A percentile compares a stretch with the other conserved stretches of the same genome.
phyloP scores from a whole-genome alignment of 1,140 invertebrate species.

The Drosophila neocordata region DNA sequence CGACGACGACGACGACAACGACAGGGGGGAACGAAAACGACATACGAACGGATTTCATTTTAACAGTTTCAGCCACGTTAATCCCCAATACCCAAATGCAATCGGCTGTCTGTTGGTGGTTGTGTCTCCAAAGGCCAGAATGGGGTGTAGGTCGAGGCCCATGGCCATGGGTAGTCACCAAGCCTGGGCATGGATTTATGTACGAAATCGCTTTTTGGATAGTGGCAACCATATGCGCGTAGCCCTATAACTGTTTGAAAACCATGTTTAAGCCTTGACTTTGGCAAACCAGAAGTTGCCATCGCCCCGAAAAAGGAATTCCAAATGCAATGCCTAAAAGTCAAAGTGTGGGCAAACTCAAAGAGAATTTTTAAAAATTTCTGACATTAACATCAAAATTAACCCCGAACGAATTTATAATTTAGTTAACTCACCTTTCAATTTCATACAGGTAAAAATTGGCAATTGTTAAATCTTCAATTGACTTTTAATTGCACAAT shows the following conservation, averaged over 20 bases:
- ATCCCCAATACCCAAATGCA: conserved; percentile 81
- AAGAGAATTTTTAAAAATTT: not conserved
- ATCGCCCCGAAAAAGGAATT: not conserved
- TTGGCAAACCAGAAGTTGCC: conserved; percentile 4
- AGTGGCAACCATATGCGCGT: not conserved
- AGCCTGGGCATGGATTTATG: conserved; percentile 55
- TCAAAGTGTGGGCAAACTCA: not conserved
- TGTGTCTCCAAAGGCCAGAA: conserved; percentile 54
- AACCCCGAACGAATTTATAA: not conserved
- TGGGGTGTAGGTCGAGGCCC: not conserved
- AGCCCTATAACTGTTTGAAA: conserved; percentile 30
- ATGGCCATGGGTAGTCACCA: conserved; percentile 12
- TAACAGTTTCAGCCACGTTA: conserved; percentile 78
- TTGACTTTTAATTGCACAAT: conserved; percentile 68
- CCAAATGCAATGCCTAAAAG: not conserved
- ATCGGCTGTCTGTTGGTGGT: conserved; percentile 64
- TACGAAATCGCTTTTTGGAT: conserved; percentile 2
- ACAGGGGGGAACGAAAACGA: conserved; percentile 25
- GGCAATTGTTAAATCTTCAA: conserved; percentile 8
- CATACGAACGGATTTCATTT: conserved; percentile 75
- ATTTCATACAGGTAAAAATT: not conserved
- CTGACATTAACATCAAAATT: not conserved
- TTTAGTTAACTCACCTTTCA: not conserved
- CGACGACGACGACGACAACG: conserved; percentile 23
- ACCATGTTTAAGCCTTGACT: conserved; percentile 37